These are phyloP conservation scores for Anableps anableps DNA, from an alignment of 2,797 vertebrate species.

Conservation along the genomic window DNA sequence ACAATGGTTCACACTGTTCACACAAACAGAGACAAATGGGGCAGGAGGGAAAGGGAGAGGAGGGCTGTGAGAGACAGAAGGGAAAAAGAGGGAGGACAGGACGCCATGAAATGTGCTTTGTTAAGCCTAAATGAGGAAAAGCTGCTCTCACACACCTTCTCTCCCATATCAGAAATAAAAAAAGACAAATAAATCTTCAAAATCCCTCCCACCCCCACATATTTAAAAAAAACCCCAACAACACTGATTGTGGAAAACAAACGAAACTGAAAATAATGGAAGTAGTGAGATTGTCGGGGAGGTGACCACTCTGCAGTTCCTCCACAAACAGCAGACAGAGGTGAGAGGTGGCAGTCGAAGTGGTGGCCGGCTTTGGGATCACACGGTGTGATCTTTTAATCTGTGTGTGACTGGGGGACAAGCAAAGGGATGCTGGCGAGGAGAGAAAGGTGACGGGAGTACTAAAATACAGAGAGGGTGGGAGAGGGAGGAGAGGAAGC, in stretches of 20 bases:
- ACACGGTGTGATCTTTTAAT: conserved; percentile 71
- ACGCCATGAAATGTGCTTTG: conserved; percentile 74
- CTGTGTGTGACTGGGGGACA: conserved; percentile 74
- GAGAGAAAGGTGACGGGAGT: conserved; percentile 42
- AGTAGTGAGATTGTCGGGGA: conserved; percentile 43
- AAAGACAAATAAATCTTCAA: conserved; percentile 60
- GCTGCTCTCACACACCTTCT: conserved; percentile 70
- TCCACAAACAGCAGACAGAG: conserved; percentile 61
- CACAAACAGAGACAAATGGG: conserved; percentile 78
- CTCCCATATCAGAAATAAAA: conserved; percentile 64
- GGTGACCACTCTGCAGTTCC: conserved; percentile 61
- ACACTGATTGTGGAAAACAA: conserved; percentile 64
- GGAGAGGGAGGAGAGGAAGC: conserved; percentile 45
- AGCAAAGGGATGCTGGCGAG: conserved; percentile 59
- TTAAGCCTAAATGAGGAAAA: conserved; percentile 74
- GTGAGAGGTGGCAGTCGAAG: conserved; percentile 69
- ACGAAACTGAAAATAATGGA: conserved; percentile 46
- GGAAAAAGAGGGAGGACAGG: conserved; percentile 45
- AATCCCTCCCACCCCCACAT: conserved; percentile 57
- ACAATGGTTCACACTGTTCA: conserved; percentile 81
- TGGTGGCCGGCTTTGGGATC: conserved; percentile 65
- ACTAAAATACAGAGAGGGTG: conserved; percentile 46
- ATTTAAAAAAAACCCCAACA: conserved; percentile 65
- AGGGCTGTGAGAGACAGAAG: conserved; percentile 64
- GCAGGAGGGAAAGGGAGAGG: conserved; percentile 38